Evolutionary conservation across 2,113 vertebrate genomes (phyloP).

Genomic region (Patagioenas fasciata): DNA sequence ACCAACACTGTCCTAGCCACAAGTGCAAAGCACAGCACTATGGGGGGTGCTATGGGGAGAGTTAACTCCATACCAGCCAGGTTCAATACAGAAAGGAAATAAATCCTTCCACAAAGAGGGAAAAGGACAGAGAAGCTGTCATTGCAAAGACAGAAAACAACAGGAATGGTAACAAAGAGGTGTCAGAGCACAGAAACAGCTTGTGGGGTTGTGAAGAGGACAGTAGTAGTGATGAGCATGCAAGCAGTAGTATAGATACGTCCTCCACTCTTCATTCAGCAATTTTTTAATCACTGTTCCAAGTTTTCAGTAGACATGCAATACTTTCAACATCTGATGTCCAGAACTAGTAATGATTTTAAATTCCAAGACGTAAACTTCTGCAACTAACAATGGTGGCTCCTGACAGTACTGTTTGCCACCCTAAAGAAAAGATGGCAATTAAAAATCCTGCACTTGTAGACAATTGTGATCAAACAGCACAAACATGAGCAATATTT

Average conservation of each 20-base stretch:
- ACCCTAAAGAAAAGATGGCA: neutral
- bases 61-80: neutral
- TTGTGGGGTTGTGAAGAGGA: neutral
- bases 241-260: accelerated
- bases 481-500: neutral
- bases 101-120: neutral
- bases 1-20: no score
- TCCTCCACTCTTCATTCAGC: neutral
- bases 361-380: neutral
- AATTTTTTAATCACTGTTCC: neutral
- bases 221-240: neutral
- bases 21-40: no score
- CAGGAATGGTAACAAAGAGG: neutral
- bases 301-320: neutral
- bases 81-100: neutral
- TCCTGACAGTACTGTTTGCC: neutral
- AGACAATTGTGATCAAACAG: neutral
- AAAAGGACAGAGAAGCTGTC: neutral
- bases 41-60: accelerated
- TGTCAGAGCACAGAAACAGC: neutral
- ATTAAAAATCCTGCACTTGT: neutral
- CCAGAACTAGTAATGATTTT: neutral
- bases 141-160: neutral
- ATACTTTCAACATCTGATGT: neutral
- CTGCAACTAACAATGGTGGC: neutral